Evolutionary conservation across 1,140 invertebrate genomes (phyloP).

Genomic region (Hestina assimilis): DNA sequence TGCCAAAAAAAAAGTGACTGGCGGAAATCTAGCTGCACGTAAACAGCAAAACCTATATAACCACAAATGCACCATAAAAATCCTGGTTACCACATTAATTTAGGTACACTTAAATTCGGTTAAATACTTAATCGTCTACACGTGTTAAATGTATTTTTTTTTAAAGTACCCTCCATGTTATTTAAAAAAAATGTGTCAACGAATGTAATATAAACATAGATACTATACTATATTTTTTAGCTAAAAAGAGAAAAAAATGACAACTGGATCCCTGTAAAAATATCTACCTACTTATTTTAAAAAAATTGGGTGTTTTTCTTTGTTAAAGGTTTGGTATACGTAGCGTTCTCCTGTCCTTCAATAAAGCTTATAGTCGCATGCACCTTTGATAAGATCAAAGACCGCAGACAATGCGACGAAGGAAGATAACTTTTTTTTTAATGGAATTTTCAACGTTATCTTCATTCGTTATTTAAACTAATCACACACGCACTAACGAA

Average conservation of each 20-base stretch:
- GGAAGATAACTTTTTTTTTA: constrained; percentile 28
- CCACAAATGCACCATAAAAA: constrained; percentile 48
- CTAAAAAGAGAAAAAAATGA: constrained; percentile 9
- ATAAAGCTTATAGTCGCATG: constrained; percentile 60
- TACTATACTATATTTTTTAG: constrained; percentile 1
- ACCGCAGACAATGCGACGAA: constrained; percentile 38
- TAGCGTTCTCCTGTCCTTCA: constrained; percentile 63
- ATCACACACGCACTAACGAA: constrained; percentile 50
- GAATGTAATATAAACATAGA: constrained; percentile 30
- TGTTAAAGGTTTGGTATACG: not conserved
- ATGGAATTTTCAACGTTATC: constrained; percentile 19
- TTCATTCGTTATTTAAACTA: constrained; percentile 50
- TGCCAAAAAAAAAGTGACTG: constrained; percentile 25
- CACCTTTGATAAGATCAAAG: constrained; percentile 27
- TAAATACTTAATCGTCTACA: constrained; percentile 20
- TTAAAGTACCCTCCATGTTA: constrained; percentile 15
- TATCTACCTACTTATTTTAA: not conserved
- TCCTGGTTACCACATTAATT: constrained; percentile 54
- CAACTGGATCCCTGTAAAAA: constrained; percentile 33
- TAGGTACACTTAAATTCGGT: constrained; percentile 24
- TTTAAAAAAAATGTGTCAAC: too few relatives aligned
- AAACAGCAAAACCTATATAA: constrained; percentile 56
- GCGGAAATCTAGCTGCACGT: constrained; percentile 33
- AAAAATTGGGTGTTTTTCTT: not conserved
- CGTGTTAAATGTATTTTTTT: constrained; percentile 8